Conservation (phyloP, 2,888 invertebrate genomes). For the Poecilus cupreus region DNA sequence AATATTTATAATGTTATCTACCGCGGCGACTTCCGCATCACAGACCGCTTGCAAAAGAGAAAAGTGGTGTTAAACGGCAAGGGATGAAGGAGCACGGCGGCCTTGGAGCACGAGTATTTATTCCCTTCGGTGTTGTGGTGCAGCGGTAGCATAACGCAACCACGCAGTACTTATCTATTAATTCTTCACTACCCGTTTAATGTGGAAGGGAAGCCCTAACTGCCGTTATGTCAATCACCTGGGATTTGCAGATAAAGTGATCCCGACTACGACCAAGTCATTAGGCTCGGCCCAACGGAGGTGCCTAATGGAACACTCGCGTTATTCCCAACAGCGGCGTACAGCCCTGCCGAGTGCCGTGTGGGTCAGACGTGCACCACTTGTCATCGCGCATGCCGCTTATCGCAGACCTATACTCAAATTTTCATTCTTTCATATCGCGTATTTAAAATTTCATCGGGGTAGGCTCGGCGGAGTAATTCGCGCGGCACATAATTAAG, state of each 20-base stretch:
- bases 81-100: no score
- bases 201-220: conserved; percentile 35
- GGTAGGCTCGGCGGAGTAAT: not conserved
- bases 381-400: no score
- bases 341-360: no score
- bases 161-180: conserved; percentile 52
- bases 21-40: no score
- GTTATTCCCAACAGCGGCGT: conserved; percentile 1
- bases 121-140: not conserved
- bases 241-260: conserved; percentile 57
- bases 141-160: not conserved
- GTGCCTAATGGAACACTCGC: conserved; percentile 2
- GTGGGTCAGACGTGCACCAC: no score
- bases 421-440: conserved; percentile 51
- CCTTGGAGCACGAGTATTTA: no score
- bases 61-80: no score
- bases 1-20: no score
- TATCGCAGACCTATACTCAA: not conserved
- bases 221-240: conserved; percentile 54
- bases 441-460: conserved; percentile 32
- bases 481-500: conserved; percentile 44
- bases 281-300: conserved; percentile 38
- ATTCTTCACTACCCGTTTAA: conserved; percentile 43
- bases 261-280: conserved; percentile 51
- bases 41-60: no score